Percentiles rank a stretch among this genome's conserved stretches.
These are phyloP conservation scores for Corapipo altera DNA, from an alignment of 2,113 vertebrate genomes.

Conservation along the genomic window DNA sequence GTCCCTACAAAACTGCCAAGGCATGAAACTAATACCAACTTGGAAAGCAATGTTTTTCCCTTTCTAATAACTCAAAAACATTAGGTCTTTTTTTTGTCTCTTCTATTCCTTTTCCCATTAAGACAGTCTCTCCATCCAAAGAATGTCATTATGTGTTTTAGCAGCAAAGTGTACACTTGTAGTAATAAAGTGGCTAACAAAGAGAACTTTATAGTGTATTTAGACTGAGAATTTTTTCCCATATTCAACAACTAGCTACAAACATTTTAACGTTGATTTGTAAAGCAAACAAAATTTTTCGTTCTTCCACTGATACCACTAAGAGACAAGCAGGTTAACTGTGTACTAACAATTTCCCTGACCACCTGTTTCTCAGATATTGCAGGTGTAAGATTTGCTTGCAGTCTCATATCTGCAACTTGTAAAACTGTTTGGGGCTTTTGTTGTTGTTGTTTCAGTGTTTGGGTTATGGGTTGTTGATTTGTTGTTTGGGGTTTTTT, in stretches of 20 bases:
- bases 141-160: not conserved
- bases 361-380: not conserved
- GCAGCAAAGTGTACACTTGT: not conserved
- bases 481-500: not conserved
- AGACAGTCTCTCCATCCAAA: not conserved
- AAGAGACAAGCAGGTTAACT: not conserved
- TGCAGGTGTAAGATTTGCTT: not conserved
- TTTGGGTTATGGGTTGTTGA: not conserved
- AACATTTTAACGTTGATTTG: not conserved
- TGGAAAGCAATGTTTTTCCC: fast-evolving
- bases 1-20: not conserved
- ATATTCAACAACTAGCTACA: not conserved
- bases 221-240: not conserved
- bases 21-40: not conserved
- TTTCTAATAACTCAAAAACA: not conserved
- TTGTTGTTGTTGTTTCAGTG: not conserved
- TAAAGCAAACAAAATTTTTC: not conserved
- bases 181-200: not conserved
- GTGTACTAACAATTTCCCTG: not conserved
- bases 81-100: not conserved
- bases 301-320: not conserved
- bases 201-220: not conserved
- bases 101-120: not conserved
- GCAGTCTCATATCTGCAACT: not conserved
- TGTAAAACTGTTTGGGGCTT: not conserved